Base-by-base conservation (phyloP, 1,140 invertebrate genomes). In the Drosophila prosaltans region DNA sequence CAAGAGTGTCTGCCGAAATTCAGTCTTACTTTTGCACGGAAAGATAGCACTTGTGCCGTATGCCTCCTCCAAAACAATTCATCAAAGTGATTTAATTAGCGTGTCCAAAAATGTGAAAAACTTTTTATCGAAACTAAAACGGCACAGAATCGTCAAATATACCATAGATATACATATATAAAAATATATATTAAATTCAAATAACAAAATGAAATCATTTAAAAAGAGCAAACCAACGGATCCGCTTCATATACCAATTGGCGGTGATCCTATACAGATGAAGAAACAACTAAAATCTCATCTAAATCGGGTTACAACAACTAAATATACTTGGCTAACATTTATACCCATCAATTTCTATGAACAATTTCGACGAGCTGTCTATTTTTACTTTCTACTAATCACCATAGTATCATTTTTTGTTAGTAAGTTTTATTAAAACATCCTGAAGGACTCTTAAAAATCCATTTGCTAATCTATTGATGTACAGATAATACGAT, bases 341-440 rank as follows among this genome's bases (percentile, higher is more conserved):
- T 97, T 97, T 83, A 58, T 97, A 24, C 96, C 96, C 8, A 95
- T 96, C 91, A 97, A 97, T 93, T 91, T 98, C 24, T 95, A 95
- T 77, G 96, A 97, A 78, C 97, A 98, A 92, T 97, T 98, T 85
- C 93, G 96, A 2, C 93, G 97, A 62, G 92, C 97, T 11, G 97
- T 96, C 16, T 97, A 97, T 92, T 96, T 97, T 81, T 98, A 97
- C 86, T 98, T 98, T 81, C 92, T 97, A 0, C 92, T 95, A 39
- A 94, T 96, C 28, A 94, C 94, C 6, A 91, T 96, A 6, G 93
- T 97, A 30, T 93, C 95, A 2, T 69, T 95, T 36, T 74, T 93
- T 16, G 95, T 94, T 70, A 93, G 95, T 96, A 91, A 93, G 93
- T 93, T 16, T 16, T 16, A 16, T 16, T 16, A 16, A 16, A 16